A percentile compares a stretch with the other conserved stretches of the same genome.
Conservation (phyloP, 1,140 invertebrate species). For the Geopemphigus sp. region DNA sequence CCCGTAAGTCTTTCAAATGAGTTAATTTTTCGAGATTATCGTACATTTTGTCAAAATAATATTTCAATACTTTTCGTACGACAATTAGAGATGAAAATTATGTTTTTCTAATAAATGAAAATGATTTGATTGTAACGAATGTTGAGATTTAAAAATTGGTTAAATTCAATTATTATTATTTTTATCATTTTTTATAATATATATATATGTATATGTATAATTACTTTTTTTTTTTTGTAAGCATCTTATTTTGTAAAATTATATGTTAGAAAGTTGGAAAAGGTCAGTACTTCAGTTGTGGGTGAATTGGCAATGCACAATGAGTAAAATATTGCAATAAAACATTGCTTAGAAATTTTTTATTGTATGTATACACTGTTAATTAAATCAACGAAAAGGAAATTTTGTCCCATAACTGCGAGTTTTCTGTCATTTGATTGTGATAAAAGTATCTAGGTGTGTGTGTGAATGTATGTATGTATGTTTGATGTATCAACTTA, state of each 20-base stretch:
- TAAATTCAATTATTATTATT: conserved; percentile 17
- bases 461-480: no score
- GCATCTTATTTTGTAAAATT: conserved; percentile 9
- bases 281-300: conserved; percentile 9
- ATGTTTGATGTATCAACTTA: conserved; percentile 14
- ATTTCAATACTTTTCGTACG: conserved; percentile 2
- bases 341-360: not conserved
- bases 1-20: not conserved
- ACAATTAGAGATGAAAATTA: not conserved
- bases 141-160: not conserved
- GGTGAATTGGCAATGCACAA: not conserved
- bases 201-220: no score
- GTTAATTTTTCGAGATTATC: not conserved
- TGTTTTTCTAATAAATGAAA: not conserved
- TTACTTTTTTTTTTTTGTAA: conserved; percentile 11
- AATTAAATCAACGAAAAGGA: not conserved
- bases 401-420: not conserved
- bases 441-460: conserved; percentile 17
- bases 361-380: conserved; percentile 15
- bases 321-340: not conserved
- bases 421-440: conserved; percentile 2
- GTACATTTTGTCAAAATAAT: not conserved
- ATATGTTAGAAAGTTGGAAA: conserved; percentile 1
- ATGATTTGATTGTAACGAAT: no score
- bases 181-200: conserved; percentile 13